Evolutionary conservation across 2,888 invertebrate genomes (phyloP).

Genomic region (Thymelicus acteon): DNA sequence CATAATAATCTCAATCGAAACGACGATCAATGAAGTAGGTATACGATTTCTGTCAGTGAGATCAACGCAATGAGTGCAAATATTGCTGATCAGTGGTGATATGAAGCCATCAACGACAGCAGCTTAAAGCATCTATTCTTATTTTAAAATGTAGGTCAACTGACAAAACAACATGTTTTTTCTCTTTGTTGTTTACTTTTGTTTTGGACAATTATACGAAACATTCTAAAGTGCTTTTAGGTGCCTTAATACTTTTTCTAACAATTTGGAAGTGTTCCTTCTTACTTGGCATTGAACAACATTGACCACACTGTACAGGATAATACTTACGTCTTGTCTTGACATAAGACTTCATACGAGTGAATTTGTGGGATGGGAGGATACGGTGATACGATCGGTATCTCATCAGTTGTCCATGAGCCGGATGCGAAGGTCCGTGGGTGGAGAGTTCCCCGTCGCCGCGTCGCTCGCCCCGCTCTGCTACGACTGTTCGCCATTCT

Average conservation of each 20-base stretch:
- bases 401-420: constrained; percentile 70
- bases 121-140: constrained; percentile 32
- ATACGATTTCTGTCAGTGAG: neutral
- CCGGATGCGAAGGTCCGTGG: constrained; percentile 82
- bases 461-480: constrained; percentile 63
- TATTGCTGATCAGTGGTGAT: constrained; percentile 13
- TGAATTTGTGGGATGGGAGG: constrained; percentile 43
- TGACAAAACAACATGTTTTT: constrained; percentile 24
- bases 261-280: constrained; percentile 8
- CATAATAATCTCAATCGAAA: neutral
- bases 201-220: neutral
- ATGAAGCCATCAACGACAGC: constrained; percentile 26
- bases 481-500: constrained; percentile 71
- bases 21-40: too few relatives aligned
- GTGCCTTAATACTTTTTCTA: constrained; percentile 2
- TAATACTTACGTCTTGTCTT: too few relatives aligned
- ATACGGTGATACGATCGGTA: constrained; percentile 63
- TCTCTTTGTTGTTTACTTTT: constrained; percentile 24
- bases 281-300: constrained; percentile 6
- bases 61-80: neutral
- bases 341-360: neutral
- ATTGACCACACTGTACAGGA: neutral
- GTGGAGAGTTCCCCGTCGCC: constrained; percentile 70
- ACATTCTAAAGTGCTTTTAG: neutral
- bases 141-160: constrained; percentile 33